A percentile compares a stretch with the other conserved stretches of the same genome.
Evolutionary conservation across 2,113 vertebrate species (phyloP).

Genomic region (Megaleporinus macrocephalus): DNA sequence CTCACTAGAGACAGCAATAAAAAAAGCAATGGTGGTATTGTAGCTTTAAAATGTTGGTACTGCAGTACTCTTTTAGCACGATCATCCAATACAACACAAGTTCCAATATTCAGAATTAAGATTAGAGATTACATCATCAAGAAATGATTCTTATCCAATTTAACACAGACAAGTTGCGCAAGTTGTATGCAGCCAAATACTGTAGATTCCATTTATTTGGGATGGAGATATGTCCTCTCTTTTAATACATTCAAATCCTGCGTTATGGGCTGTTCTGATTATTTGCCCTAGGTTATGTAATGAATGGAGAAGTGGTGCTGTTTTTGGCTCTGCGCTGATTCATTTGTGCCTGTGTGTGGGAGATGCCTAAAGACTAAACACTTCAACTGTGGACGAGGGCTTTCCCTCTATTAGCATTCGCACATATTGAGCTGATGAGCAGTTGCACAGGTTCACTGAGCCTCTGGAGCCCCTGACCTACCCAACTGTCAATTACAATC

Average conservation of each 20-base stretch:
- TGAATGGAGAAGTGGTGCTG: not conserved
- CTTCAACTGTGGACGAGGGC: not conserved
- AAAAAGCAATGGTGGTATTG: no score
- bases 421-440: slow-evolving; percentile 30
- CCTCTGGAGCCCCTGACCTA: not conserved
- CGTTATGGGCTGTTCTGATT: not conserved
- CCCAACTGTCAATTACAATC: not conserved
- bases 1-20: no score
- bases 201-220: not conserved
- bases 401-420: slow-evolving; percentile 1
- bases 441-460: not conserved
- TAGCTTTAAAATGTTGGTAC: no score
- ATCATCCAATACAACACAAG: no score
- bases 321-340: not conserved
- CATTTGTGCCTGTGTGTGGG: not conserved
- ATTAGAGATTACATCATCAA: no score
- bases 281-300: not conserved
- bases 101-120: no score
- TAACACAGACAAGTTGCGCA: not conserved
- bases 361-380: not conserved
- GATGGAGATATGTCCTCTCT: no score
- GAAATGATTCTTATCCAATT: not conserved
- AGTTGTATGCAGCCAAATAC: not conserved
- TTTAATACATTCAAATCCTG: not conserved
- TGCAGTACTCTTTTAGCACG: no score